Evolutionary conservation across 2,797 vertebrate genomes (phyloP), one percentile per base, ranked within the genome.

Genomic region (Tolypeutes matacus): DNA sequence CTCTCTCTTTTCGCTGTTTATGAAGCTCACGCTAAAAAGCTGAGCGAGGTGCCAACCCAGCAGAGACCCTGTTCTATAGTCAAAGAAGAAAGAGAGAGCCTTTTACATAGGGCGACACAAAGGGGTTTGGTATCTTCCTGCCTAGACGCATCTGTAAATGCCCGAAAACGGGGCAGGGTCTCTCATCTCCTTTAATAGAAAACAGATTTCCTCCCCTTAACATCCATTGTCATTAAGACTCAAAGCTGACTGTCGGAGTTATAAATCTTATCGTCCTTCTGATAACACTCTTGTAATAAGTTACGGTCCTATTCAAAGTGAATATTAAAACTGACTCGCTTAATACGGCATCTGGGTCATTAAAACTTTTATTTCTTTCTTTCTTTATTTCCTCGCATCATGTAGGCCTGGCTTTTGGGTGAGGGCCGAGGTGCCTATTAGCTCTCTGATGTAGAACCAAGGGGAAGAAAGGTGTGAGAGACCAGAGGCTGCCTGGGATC

Each of bases 271-370:
- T 97, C 98, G 82, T 98, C 97, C 97, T 98, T 98, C 98, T 98
- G 98, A 98, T 98, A 98, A 98, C 97, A 97, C 97, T 94, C 97
- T 98, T 98, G 98, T 98, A 98, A 98, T 98, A 98, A 98, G 98
- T 98, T 97, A 97, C 96, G 92, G 97, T 98, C 97, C 95, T 96
- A 96, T 98, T 98, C 98, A 93, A 97, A 96, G 95, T 96, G 97
- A 98, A 98, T 97, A 98, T 98, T 98, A 98, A 98, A 98, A 97
- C 97, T 97, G 98, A 98, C 98, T 97, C 96, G 96, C 97, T 98
- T 97, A 97, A 98, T 98, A 98, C 97, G 97, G 97, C 98, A 98
- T 97, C 97, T 96, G 97, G 97, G 98, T 97, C 98, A 97, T 98
- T 98, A 98, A 98, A 98, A 98, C 96, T 97, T 89, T 96, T 86